Conservation (phyloP, 1,140 invertebrate genomes). For the Hycleus cichorii region DNA sequence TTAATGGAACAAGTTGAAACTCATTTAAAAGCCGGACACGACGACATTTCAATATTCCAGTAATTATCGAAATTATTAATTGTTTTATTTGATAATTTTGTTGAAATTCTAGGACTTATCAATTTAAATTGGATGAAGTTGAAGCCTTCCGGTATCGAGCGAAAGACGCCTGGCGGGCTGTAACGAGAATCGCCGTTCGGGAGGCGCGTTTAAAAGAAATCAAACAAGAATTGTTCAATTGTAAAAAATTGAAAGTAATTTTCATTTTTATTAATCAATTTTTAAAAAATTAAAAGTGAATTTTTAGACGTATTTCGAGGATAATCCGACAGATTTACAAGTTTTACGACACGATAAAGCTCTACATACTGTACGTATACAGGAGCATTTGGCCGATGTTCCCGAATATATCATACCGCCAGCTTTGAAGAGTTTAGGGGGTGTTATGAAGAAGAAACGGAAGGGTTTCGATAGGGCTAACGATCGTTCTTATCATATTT, state of each 20-base stretch:
- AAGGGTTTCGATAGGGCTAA: constrained; percentile 33
- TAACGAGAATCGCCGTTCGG: constrained; percentile 84
- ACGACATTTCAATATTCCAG: constrained; percentile 44
- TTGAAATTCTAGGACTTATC: constrained; percentile 64
- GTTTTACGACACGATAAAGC: constrained; percentile 88
- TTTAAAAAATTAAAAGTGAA: too few relatives aligned
- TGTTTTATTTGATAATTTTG: constrained; percentile 2
- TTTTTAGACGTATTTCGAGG: constrained; percentile 66
- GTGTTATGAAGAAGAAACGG: constrained; percentile 41
- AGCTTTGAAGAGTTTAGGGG: constrained; percentile 57
- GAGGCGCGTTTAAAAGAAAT: constrained; percentile 95
- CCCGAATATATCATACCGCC: constrained; percentile 89
- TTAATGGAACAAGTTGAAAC: constrained; percentile 71
- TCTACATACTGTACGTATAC: constrained; percentile 75
- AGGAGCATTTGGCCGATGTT: constrained; percentile 83
- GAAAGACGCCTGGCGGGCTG: constrained; percentile 87
- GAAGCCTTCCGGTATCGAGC: constrained; percentile 93
- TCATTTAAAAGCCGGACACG: constrained; percentile 57
- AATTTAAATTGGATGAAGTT: constrained; percentile 91
- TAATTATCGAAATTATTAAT: constrained; percentile 26
- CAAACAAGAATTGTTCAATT: constrained; percentile 87
- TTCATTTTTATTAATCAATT: too few relatives aligned
- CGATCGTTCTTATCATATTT: too few relatives aligned
- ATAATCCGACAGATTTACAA: constrained; percentile 86
- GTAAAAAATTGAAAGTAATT: constrained; percentile 71